phyloP scores from a whole-genome alignment of 2,113 vertebrate genomes.

The Hystrix cristata region DNA sequence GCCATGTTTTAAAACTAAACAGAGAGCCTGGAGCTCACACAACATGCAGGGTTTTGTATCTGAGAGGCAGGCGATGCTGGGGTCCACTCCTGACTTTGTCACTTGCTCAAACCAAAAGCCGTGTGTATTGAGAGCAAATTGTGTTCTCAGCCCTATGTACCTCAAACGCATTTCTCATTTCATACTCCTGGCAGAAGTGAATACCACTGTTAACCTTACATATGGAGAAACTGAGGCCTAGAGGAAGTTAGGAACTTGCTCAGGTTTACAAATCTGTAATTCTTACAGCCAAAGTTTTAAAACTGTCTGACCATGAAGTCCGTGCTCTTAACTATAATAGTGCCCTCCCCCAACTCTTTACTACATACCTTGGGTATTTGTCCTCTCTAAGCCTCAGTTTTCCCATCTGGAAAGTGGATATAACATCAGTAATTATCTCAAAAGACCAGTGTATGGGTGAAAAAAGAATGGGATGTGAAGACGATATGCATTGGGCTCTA shows the following conservation, averaged over 20 bases:
- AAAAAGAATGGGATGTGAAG: conserved; percentile 30
- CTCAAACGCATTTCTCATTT: conserved; percentile 12
- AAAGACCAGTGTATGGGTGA: background rate
- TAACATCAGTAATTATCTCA: background rate
- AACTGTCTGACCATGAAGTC: background rate
- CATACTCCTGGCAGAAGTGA: background rate
- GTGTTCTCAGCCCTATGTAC: background rate
- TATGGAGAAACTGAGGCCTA: background rate
- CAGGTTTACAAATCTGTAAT: background rate
- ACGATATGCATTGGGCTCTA: background rate
- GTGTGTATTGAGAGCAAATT: background rate
- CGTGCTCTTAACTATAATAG: background rate
- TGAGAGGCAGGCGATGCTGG: background rate
- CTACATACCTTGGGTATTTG: background rate
- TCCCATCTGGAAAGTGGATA: background rate
- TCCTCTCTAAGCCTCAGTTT: background rate
- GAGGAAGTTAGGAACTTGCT: background rate
- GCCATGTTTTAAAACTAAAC: background rate
- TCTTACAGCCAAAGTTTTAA: background rate
- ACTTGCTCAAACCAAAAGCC: background rate
- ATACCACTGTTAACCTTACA: background rate
- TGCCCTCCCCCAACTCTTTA: background rate
- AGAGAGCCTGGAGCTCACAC: background rate
- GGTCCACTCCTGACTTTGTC: background rate
- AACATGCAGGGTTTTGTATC: background rate